These are phyloP conservation scores for Limenitis camilla DNA, from an alignment of 2,888 invertebrate genomes.

Conservation along the genomic window DNA sequence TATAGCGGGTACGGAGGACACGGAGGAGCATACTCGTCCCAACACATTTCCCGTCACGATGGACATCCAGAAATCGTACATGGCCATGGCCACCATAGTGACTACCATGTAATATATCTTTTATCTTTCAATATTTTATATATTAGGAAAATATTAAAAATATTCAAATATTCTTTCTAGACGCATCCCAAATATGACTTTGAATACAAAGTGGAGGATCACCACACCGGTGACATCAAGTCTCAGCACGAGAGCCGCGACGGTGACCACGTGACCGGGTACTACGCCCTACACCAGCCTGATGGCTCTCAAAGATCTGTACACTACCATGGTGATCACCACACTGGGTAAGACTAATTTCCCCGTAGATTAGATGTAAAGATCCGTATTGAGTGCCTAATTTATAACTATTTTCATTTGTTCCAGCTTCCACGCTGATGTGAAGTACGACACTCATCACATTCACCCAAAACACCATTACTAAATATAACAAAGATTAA, in stretches of 20 bases:
- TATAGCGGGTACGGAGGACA: conserved; percentile 34
- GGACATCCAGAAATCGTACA: conserved; percentile 44
- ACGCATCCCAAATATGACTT: conserved; percentile 36
- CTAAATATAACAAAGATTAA: conserved; percentile 1
- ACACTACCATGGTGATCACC: conserved; percentile 68
- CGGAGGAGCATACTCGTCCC: conserved; percentile 51
- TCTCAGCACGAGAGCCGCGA: conserved; percentile 11
- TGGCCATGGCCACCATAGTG: conserved; percentile 31
- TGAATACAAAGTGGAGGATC: conserved; percentile 58
- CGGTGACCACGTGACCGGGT: conserved; percentile 35
- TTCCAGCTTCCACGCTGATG: conserved; percentile 60
- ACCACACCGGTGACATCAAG: conserved; percentile 60
- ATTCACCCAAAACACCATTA: conserved; percentile 45
- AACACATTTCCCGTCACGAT: conserved; percentile 45
- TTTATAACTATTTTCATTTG: background rate
- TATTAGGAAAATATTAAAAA: no score
- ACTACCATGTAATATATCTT: background rate
- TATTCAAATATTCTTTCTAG: no score
- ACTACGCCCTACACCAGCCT: conserved; percentile 65
- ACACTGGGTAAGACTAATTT: conserved; percentile 27
- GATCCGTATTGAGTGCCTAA: background rate
- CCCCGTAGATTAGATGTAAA: background rate
- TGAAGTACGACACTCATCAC: conserved; percentile 59
- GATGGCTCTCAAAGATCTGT: conserved; percentile 68
- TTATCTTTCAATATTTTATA: no score